These are phyloP conservation scores for Podarcis muralis DNA, from an alignment of 2,113 vertebrate species.

Conservation along the genomic window DNA sequence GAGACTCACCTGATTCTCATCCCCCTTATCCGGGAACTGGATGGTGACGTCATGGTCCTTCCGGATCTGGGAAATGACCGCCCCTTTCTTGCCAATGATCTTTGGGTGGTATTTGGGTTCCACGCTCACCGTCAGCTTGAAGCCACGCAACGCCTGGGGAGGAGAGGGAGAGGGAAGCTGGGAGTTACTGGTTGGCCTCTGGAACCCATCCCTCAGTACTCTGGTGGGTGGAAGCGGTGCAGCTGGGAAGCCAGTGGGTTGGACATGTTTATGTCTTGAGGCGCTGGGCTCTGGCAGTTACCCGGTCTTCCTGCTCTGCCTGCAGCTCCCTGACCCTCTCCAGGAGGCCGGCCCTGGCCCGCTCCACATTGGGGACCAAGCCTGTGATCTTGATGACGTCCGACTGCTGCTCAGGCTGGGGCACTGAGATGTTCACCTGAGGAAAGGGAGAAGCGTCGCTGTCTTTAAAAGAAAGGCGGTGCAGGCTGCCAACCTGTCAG, in stretches of 20 bases:
- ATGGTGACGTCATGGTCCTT: conserved; percentile 83
- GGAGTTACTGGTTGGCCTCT: background rate
- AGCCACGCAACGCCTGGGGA: conserved; percentile 79
- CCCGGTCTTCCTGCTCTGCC: conserved; percentile 83
- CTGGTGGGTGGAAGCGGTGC: background rate
- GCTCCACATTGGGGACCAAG: conserved; percentile 76
- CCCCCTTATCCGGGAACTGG: conserved; percentile 85
- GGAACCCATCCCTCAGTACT: too few relatives aligned
- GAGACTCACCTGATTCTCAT: conserved; percentile 79
- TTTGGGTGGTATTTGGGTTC: conserved; percentile 85
- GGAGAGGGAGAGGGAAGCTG: background rate
- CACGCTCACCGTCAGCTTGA: conserved; percentile 78
- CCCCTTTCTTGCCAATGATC: conserved; percentile 84
- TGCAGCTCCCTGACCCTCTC: conserved; percentile 79
- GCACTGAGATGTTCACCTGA: conserved; percentile 83
- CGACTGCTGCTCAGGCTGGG: conserved; percentile 79
- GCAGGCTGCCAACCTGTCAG: background rate
- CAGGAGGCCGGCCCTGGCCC: conserved; percentile 75
- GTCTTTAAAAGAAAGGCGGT: background rate
- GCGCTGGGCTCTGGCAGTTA: conserved; percentile 25
- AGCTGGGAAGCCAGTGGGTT: background rate
- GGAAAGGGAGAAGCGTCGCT: background rate
- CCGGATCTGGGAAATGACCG: conserved; percentile 83
- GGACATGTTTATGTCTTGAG: too few relatives aligned
- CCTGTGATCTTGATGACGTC: conserved; percentile 82